Base-by-base conservation (phyloP, 2,888 invertebrate species). In the Sclerodermus sp. region DNA sequence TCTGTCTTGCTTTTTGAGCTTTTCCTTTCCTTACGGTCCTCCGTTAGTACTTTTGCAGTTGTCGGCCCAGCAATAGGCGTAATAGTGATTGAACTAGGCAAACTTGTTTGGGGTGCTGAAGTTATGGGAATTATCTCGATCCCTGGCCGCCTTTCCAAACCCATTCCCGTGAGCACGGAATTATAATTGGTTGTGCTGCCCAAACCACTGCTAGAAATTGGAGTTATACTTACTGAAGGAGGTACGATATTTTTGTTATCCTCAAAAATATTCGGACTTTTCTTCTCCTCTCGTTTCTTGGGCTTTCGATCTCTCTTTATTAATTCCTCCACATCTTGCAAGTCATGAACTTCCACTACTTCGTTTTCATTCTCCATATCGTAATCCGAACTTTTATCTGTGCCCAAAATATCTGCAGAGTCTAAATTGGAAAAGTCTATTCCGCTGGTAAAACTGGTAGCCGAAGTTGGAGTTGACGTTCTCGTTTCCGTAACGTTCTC, bases 101-200 rank as follows among this genome's bases (percentile, higher is more conserved):
- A 75, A 4, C 84, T 82, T 6, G 87, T 82, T 4, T 85, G 84
- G 0, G 87, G 79, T 8, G 85, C 79, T 12, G 87, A 82, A 1
- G 86, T 81, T 53, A 91, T 85, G 0, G 93, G 92, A 65, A 93
- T 91, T 42, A 93, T 91, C 79, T 94, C 93, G 55, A 93, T 91
- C 1, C 89, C 90, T 0, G 89, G 87, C 23, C 90, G 80, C 49
- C 87, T 82, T 61, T 89, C 89, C 39, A 88, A 76, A 50, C 85
- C 84, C 74, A 82, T 81, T 13, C 81, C 80, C 16, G 82, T 80
- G 31, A 87, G 72, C 74, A 87, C 83, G 10, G 86, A 84, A 29
- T 84, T 83, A 49, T 83, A 80, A 64, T 79, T 81, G 6, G 79
- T 73, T 15, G 83, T 74, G 56, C 79, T 82, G n/a, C 79, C 71